Percentiles rank a stretch among this genome's conserved stretches.
phyloP scores from a whole-genome alignment of 2,113 vertebrate genomes.

The Vidua chalybeata region DNA sequence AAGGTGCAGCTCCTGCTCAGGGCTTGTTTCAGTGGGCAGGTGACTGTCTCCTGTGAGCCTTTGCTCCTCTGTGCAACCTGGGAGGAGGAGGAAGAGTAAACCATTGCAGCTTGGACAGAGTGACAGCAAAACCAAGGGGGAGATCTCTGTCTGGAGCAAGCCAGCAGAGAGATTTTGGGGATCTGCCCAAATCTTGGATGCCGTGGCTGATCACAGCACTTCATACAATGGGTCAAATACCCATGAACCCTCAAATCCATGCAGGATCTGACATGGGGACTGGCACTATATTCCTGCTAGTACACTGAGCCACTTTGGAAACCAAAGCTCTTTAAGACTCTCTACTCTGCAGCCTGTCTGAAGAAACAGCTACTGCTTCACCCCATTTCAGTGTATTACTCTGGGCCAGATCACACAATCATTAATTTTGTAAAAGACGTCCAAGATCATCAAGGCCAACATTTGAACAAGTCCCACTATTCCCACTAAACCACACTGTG shows the following conservation, averaged over 20 bases:
- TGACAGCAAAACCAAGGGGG: neutral
- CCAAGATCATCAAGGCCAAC: neutral
- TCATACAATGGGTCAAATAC: neutral
- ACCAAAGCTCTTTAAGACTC: neutral
- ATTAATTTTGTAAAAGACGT: neutral
- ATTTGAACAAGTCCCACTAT: neutral
- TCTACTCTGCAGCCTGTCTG: neutral
- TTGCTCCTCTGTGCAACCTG: neutral
- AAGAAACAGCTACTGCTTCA: neutral
- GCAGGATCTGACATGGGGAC: neutral
- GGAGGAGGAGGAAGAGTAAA: neutral
- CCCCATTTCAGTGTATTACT: accelerated
- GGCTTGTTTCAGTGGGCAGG: neutral
- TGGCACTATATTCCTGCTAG: neutral
- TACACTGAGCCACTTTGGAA: accelerated
- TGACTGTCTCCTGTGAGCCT: neutral
- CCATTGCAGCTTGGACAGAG: too few species aligned
- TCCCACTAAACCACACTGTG: neutral
- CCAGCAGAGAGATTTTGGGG: neutral
- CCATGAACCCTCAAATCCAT: accelerated
- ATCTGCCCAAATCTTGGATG: neutral
- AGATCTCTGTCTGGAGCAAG: neutral
- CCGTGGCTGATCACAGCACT: neutral
- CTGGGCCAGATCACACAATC: neutral
- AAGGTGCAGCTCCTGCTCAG: neutral